Base-by-base conservation (phyloP, 2,113 vertebrate species). In the Haliaeetus leucogaster region DNA sequence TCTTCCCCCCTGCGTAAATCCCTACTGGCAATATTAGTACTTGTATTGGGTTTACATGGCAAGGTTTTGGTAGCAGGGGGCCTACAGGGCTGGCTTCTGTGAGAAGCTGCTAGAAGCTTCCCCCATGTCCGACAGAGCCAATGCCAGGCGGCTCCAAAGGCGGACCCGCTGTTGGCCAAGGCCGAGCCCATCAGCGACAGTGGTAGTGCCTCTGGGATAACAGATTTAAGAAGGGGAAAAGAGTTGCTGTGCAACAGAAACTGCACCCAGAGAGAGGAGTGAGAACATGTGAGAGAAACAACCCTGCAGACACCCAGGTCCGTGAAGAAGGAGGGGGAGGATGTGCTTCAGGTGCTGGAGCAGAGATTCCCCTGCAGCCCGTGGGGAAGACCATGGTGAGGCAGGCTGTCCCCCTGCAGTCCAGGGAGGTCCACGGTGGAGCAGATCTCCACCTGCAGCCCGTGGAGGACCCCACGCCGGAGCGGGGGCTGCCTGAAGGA, bases 401-500 rank as follows among this genome's bases (percentile, higher is more conserved):
- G n/a, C 22, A 58, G 53, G 32, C 55, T n/a, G 34, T 59, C 6
- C 58, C 22, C 32, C n/a, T 59, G 58, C 34, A 36, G 9, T 4
- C 48, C 48, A 15, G 0, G 48, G 50, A 50, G 25, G 50, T 50
- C 25, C 50, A 26, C 2, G 14, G 50, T 26, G 50, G 50, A n/a
- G 32, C 43, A 48, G 36, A 63, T 13, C 3, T 13, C 61, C 11
- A 63, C 38, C 27, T 43, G 63, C 26, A 65, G 63, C 6, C 18
- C 5, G 2, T 9, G 16, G 19, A 30, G 40, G 27, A 65, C 13
- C 19, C 29, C 27, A 32, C 0, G 1, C 9, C 2, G 3, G 29
- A 43, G 63, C 38, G 40, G 13, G 2, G n/a, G 22, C 5, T 61
- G 9, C n/a, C 58, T 0, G 4, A 61, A 61, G 58, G 58, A 61